A percentile compares a stretch with the other conserved stretches of the same genome.
Evolutionary conservation across 2,888 invertebrate genomes (phyloP).

Genomic region (Boloria selene): DNA sequence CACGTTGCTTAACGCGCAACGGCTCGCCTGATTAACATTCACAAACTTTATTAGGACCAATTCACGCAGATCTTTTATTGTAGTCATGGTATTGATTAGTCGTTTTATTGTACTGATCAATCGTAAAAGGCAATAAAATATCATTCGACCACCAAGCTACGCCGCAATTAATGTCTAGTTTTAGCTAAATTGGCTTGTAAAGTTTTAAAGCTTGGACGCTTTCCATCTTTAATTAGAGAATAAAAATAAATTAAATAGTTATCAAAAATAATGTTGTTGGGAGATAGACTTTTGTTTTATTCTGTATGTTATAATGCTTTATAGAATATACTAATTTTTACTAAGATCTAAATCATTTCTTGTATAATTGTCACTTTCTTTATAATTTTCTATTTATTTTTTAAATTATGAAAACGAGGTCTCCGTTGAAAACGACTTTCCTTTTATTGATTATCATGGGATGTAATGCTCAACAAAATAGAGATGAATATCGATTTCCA

Average conservation of each 20-base stretch:
- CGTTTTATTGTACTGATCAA: slow-evolving; percentile 46
- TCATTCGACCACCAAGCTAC: slow-evolving; percentile 28
- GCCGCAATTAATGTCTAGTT: slow-evolving; percentile 20
- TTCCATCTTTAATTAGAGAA: not conserved
- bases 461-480: slow-evolving; percentile 40
- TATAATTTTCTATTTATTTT: no score
- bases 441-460: slow-evolving; percentile 1
- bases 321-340: no score
- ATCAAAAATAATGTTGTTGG: no score
- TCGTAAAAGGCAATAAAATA: slow-evolving; percentile 28
- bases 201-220: not conserved
- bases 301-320: no score
- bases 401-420: no score
- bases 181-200: not conserved
- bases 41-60: slow-evolving; percentile 76
- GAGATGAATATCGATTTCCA: slow-evolving; percentile 72
- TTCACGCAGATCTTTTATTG: slow-evolving; percentile 55
- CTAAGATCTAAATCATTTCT: no score
- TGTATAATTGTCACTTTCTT: no score
- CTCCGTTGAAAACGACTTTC: not conserved
- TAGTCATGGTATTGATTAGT: slow-evolving; percentile 50
- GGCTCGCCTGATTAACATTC: slow-evolving; percentile 80
- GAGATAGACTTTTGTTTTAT: no score
- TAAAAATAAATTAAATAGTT: no score
- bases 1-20: slow-evolving; percentile 76